Evolutionary conservation across 2,113 vertebrate genomes (phyloP).

Genomic region (Amphiprion ocellaris): DNA sequence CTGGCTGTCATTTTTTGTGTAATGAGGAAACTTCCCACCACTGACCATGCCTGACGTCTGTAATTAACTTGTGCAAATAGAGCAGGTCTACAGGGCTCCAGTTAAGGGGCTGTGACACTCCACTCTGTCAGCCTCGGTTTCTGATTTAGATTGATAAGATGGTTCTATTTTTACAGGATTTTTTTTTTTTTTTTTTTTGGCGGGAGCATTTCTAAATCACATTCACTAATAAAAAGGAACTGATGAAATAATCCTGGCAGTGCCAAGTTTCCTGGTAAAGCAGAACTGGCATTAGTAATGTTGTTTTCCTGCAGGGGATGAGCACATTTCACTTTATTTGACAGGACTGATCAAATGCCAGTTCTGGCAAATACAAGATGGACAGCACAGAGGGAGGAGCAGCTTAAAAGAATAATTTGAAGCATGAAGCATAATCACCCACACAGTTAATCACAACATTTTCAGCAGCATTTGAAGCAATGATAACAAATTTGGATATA

Average conservation of each 20-base stretch:
- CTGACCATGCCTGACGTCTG: constrained; percentile 66
- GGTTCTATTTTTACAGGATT: constrained; percentile 36
- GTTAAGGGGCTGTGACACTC: constrained; percentile 19
- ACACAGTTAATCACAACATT: constrained; percentile 41
- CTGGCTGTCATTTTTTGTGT: constrained; percentile 51
- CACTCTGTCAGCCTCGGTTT: constrained; percentile 45
- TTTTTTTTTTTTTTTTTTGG: constrained; percentile 45
- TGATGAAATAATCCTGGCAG: constrained; percentile 62
- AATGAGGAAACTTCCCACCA: constrained; percentile 52
- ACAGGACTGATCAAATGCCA: constrained; percentile 63
- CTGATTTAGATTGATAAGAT: constrained; percentile 57
- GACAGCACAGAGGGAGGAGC: constrained; percentile 43
- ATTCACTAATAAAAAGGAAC: constrained; percentile 58
- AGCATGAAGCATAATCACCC: constrained; percentile 52
- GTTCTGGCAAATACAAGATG: constrained; percentile 55
- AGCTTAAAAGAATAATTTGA: constrained; percentile 47
- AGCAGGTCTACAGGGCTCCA: constrained; percentile 27
- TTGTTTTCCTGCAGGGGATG: constrained; percentile 51
- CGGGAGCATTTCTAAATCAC: constrained; percentile 52
- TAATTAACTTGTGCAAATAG: constrained; percentile 60
- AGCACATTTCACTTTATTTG: constrained; percentile 63
- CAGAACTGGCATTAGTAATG: constrained; percentile 59
- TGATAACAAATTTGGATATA: constrained; percentile 23
- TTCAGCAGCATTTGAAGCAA: constrained; percentile 30
- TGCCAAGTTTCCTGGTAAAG: constrained; percentile 35